phyloP scores from a whole-genome alignment of 2,113 vertebrate species.

The Ceyx margarethae region DNA sequence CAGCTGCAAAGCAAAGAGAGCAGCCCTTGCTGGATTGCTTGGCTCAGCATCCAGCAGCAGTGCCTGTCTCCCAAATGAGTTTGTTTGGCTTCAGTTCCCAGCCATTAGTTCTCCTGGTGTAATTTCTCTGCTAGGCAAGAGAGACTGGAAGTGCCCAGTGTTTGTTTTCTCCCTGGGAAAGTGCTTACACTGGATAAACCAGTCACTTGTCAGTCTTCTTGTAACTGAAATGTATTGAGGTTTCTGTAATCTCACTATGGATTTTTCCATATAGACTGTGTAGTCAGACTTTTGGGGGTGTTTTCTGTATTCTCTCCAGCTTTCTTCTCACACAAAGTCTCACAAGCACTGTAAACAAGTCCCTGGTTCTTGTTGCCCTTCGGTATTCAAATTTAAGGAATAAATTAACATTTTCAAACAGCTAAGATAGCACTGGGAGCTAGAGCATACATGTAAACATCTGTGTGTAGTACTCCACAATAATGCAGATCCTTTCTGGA shows the following conservation, averaged over 20 bases:
- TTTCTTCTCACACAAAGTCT: neutral
- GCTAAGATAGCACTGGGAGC: neutral
- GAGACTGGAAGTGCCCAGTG: neutral
- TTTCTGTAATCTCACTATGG: neutral
- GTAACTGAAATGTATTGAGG: neutral
- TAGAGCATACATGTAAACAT: neutral
- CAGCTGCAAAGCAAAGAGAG: neutral
- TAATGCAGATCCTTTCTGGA: neutral
- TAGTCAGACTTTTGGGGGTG: neutral
- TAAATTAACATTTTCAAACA: neutral
- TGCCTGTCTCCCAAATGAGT: slow-evolving; percentile 9
- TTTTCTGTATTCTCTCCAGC: neutral
- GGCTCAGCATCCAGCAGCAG: neutral
- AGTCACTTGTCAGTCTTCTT: slow-evolving; percentile 15
- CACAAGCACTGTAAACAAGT: neutral
- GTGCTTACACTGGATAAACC: neutral
- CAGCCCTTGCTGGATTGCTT: neutral
- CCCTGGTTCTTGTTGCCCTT: neutral
- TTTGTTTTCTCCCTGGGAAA: slow-evolving; percentile 21
- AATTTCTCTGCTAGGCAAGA: slow-evolving; percentile 6
- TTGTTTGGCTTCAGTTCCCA: slow-evolving; percentile 11
- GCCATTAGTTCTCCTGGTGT: neutral
- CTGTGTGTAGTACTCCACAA: neutral
- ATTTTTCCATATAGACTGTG: neutral
- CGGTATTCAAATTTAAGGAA: neutral